Base-by-base conservation (phyloP, 2,797 vertebrate genomes). In the Otolemur crassicaudatus region DNA sequence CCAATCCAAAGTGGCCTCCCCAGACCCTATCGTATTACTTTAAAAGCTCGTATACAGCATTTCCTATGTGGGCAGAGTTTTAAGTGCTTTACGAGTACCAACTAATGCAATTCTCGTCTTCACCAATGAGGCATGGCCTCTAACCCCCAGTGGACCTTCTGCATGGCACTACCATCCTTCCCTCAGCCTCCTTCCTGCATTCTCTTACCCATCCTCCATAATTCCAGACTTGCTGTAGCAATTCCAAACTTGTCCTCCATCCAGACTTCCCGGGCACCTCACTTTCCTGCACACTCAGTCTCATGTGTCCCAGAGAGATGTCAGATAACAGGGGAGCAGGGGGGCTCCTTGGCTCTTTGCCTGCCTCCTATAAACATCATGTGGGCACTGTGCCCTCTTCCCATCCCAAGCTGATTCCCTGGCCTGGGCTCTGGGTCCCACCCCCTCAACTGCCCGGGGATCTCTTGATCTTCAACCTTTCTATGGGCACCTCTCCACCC, bases 271-370 rank as follows among this genome's bases (percentile, higher is more conserved):
- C 63, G 56, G 6, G 53, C 61, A 29, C 88, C 88, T 96, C n/a
- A 17, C 22, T 93, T 58, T 95, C 69, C 75, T 13, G 27, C 67
- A 34, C 7, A 40, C 37, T 43, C 49, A 84, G 79, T 84, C 87
- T 87, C 84, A 16, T 43, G 13, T 16, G 46, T 60, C 46, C 94
- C 77, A 61, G 94, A 90, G 93, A 96, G 81, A 81, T 75, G 8
- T 31, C 69, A 81, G 46, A 16, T 43, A 58, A 80, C 13, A 58
- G 92, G 49, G 76, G 49, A 53, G 14, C 49, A 14, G 49, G 49
- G 49, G 65, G 43, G 80, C 20, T 69, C 46, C 40, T 11, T 31
- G 58, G 37, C 29, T 89, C 29, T 69, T 67, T 43, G 79, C 65
- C 69, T 86, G 72, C 67, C 56, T 40, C 65, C 87, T 83, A 49